Base-by-base conservation (phyloP, 2,888 invertebrate species). In the Eupeodes latifasciatus region DNA sequence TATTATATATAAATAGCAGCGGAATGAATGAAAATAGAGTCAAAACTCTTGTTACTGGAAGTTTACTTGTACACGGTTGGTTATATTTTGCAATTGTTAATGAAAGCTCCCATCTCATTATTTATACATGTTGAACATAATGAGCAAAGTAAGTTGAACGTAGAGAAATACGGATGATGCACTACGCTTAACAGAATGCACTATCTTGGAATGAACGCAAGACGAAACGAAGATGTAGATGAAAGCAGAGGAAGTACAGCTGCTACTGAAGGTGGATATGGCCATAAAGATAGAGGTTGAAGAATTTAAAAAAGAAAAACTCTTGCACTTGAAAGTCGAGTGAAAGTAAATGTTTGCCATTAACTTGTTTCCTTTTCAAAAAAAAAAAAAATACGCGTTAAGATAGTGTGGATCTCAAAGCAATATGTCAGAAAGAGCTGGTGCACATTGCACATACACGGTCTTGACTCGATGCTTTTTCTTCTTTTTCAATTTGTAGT, bases 271-370 rank as follows among this genome's bases (percentile, higher is more conserved):
- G 40, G 40, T 40, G 6, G 10, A 27, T 7, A 10, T 4, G 5
- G 14, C 3, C 1, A 0, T 36, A 36, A 11, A 19, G 12, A 12
- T 71, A 76, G 72, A 44, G 19, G 16, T 49, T 19, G 69, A 44
- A n/a, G 59, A 9, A 19, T 19, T 62, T 71, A 71, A 71, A n/a
- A 76, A 76, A 27, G 27, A 27, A 66, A 74, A 87, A 77, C 72
- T 61, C 74, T 74, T 88, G 61, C 81, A 81, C 84, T 88, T 72
- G 77, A 81, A 87, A 76, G 80, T 78, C 77, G 84, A 81, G 84
- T 81, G 77, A 88, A 69, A 88, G 87, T 84, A 88, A 88, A 88
- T 88, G 84, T 88, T 88, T 88, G 87, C 87, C 84, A 81, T 88
- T 88, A 88, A 85, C 84, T 88, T 69, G 72, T 84, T 88, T 81